Base-by-base conservation (phyloP, 2,888 invertebrate genomes). In the Boloria euphrosyne region DNA sequence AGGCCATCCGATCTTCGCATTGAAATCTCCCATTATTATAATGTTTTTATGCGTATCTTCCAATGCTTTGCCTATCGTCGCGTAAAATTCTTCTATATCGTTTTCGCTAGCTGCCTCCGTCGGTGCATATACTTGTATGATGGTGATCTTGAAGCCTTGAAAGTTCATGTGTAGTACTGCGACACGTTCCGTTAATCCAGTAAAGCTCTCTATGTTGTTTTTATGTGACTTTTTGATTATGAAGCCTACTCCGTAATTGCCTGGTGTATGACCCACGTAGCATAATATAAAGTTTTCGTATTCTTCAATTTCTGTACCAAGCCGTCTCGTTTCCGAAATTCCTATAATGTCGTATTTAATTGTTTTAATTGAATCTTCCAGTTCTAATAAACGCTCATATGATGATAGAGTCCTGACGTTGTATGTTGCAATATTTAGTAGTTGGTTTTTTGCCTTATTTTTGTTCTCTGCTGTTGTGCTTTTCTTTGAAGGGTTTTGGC, bases 401-500 rank as follows among this genome's bases (percentile, higher is more conserved):
- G 74, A 52, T 13, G 68, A 72, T 13, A 76, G 55, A 0, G 75
- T 67, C 61, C 63, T 69, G 13, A 71, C 71, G 49, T 75, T 77
- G 43, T 59, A 58, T n/a, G 67, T 59, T 4, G 67, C 63, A 4
- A 62, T 62, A 6, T 61, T 13, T 22, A 66, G 13, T 6, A 38
- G 13, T 2, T 65, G 22, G 13, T 47, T 27, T 58, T 13, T 46
- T 46, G 4, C 14, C 4, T 46, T 46, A 1, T 46, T 46, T 46
- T 14, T 46, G n/a, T 46, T 46, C 46, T 10, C 13, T 46, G 13
- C n/a, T 13, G 13, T n/a, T 46, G 46, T n/a, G 6, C 13, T 46
- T 46, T 46, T 46, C 52, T 67, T 73, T 70, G 63, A 73, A 73
- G 72, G 74, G 73, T 74, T 71, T 46, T 70, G 71, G 75, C 72